Evolutionary conservation across 2,888 invertebrate genomes (phyloP).

Genomic region (Stenoptilia bipunctidactyla): DNA sequence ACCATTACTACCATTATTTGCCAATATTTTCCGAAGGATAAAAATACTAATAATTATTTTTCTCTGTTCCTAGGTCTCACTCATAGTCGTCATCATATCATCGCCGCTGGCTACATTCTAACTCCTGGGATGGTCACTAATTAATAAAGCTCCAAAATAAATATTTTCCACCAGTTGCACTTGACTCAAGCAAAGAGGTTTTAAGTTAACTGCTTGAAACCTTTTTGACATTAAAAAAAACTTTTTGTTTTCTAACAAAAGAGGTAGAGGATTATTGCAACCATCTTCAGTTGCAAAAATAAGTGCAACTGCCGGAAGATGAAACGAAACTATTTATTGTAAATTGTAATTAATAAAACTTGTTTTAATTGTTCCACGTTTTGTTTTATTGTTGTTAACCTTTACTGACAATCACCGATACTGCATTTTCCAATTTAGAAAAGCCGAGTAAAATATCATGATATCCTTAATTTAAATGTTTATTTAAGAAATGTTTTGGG

Average conservation of each 20-base stretch:
- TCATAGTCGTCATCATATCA: neutral
- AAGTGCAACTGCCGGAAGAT: conserved; percentile 67
- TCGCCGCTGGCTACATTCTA: neutral
- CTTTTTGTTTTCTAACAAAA: neutral
- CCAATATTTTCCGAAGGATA: conserved; percentile 14
- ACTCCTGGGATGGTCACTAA: neutral
- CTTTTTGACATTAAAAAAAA: neutral
- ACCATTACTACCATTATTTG: too few species aligned
- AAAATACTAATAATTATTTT: neutral
- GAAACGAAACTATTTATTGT: conserved; percentile 28
- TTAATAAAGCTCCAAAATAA: neutral
- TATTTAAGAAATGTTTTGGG: neutral
- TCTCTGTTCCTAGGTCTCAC: neutral
- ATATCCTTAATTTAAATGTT: too few species aligned
- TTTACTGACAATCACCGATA: neutral
- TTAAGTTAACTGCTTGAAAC: too few species aligned
- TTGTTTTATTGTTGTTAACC: conserved; percentile 1
- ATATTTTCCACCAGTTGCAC: conserved; percentile 65
- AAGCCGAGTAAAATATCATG: too few species aligned
- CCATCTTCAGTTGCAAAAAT: conserved; percentile 3
- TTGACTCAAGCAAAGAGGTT: too few species aligned
- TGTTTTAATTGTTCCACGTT: conserved; percentile 25
- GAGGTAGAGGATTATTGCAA: neutral
- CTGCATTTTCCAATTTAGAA: too few species aligned
- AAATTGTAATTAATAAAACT: conserved; percentile 26